Evolutionary conservation across 2,113 vertebrate genomes (phyloP), one percentile per base, ranked within the genome.

Genomic region (Poeciliopsis prolifica): DNA sequence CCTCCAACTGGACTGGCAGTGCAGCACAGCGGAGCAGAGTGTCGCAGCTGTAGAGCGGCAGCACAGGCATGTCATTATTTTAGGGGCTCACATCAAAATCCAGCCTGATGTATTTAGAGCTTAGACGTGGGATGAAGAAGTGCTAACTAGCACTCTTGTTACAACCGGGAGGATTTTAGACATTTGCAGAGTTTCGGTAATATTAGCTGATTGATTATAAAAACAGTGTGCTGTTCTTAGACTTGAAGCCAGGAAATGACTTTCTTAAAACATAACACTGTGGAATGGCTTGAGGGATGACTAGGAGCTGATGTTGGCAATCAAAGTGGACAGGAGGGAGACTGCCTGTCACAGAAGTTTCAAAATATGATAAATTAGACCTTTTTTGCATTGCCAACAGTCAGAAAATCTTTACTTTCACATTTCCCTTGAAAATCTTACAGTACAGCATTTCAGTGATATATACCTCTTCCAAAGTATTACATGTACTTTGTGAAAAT

Each of bases 271-370:
- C 78, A 92, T 82, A 83, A 90, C 87, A 86, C 81, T 83, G 82
- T 74, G 74, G 88, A 89, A 87, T 82, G 84, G 88, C 91, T 87
- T 71, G 68, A 83, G 87, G 81, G 48, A 44, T 58, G 58, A 90
- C 91, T 87, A 92, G 80, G 76, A 92, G 70, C 74, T 81, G 63
- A 82, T 77, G 76, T 85, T 92, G 86, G 88, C 89, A 66, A 89
- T 90, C 44, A 48, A 82, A 83, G 82, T 87, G 91, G 90, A 93
- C 92, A 92, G 87, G 79, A 90, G 78, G 86, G 84, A 75, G 86
- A 83, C 75, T 87, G 81, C 73, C 75, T 88, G 51, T n/a, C 19
- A 58, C 22, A 58, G 7, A 58, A 24, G 51, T n/a, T 58, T 58
- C 8, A 24, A 54, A 54, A 54, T 24, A 54, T 54, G 51, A 58